Conservation (phyloP, 2,888 invertebrate genomes). For the Drosophila subsilvestris region DNA sequence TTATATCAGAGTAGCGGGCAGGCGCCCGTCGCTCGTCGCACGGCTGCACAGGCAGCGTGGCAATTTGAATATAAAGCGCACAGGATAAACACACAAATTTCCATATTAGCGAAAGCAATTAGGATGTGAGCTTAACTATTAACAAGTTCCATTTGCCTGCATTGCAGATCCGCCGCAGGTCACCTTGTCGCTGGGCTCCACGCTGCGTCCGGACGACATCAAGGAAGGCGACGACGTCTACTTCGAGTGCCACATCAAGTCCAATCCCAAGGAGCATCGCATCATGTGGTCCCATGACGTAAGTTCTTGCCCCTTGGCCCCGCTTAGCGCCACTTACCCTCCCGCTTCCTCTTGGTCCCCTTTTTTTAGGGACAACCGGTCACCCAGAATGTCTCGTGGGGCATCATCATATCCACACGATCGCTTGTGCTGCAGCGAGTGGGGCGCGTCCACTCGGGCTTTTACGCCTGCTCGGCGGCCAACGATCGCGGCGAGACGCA, state of each 20-base stretch:
- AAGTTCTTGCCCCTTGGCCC: conserved; percentile 70
- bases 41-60: conserved; percentile 13
- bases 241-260: conserved; percentile 91
- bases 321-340: too few relatives aligned
- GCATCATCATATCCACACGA: conserved; percentile 94
- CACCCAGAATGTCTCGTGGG: conserved; percentile 92
- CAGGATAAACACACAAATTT: conserved; percentile 20
- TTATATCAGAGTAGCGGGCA: conserved; percentile 49
- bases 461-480: conserved; percentile 92
- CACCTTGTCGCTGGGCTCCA: conserved; percentile 89
- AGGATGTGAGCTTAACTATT: conserved; percentile 44
- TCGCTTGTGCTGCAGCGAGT: conserved; percentile 94
- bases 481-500: conserved; percentile 93
- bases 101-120: conserved; percentile 51
- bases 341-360: background rate
- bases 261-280: conserved; percentile 90
- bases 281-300: conserved; percentile 92
- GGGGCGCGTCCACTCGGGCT: conserved; percentile 91
- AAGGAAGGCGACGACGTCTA: conserved; percentile 92
- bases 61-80: conserved; percentile 47
- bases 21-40: conserved; percentile 15
- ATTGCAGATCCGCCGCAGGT: conserved; percentile 89
- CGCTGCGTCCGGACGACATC: conserved; percentile 90
- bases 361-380: conserved; percentile 88
- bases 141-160: conserved; percentile 1